Evolutionary conservation across 2,113 vertebrate genomes (phyloP).

Genomic region (Corythaeola cristata): DNA sequence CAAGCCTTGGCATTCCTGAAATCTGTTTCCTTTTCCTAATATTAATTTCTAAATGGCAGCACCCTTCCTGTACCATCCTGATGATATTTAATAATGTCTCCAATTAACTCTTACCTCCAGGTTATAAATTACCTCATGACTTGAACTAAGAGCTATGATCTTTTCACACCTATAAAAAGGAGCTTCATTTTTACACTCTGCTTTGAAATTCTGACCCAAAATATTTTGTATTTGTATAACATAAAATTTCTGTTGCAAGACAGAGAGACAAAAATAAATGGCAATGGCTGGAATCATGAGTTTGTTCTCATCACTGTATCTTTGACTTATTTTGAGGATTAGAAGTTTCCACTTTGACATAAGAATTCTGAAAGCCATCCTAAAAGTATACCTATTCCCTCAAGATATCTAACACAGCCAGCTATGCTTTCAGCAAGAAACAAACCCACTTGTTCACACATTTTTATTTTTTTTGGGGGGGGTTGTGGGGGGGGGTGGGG

Average conservation of each 20-base stretch:
- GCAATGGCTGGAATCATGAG: neutral
- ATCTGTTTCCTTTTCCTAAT: neutral
- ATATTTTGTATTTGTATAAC: neutral
- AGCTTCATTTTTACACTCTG: neutral
- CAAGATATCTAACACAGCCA: neutral
- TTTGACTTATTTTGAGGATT: neutral
- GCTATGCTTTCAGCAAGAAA: neutral
- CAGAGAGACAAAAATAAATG: neutral
- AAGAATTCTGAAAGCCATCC: neutral
- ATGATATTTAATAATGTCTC: neutral
- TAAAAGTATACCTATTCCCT: neutral
- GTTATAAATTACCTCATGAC: neutral
- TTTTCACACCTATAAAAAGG: neutral
- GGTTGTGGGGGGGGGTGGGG: no score
- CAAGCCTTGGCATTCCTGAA: neutral
- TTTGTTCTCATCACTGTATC: neutral
- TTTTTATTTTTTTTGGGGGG: neutral
- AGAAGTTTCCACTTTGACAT: neutral
- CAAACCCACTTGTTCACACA: neutral
- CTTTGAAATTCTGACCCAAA: neutral
- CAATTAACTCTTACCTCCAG: neutral
- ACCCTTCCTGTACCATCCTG: neutral
- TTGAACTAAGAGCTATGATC: neutral
- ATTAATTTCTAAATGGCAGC: neutral
- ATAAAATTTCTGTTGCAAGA: neutral